Conservation (phyloP, 2,888 invertebrate species). For the Hyposoter didymator region DNA sequence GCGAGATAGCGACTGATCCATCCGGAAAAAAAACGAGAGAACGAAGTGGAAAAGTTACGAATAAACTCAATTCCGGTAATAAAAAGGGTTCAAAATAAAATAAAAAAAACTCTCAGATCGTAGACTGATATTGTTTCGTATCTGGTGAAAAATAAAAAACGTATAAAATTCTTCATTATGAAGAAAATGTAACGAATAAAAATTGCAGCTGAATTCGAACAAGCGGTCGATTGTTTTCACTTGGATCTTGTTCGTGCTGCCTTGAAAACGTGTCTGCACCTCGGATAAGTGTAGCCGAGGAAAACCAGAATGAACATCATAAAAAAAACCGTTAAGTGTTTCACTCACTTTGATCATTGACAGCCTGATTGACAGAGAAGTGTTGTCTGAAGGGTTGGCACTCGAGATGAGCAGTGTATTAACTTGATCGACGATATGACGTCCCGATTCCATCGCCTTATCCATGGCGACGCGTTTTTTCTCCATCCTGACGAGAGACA, state of each 20-base stretch:
- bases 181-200: not conserved
- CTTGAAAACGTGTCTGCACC: not conserved
- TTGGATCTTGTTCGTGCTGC: not conserved
- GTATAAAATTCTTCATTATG: not conserved
- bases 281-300: too few relatives aligned
- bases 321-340: not conserved
- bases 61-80: not conserved
- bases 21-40: too few relatives aligned
- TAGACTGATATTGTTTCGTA: not conserved
- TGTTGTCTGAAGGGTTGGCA: slow-evolving; percentile 88
- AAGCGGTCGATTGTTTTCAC: not conserved
- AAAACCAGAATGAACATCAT: not conserved
- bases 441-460: slow-evolving; percentile 77
- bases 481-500: slow-evolving; percentile 74
- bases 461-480: slow-evolving; percentile 73
- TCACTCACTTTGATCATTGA: slow-evolving; percentile 87
- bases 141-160: not conserved
- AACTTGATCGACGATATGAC: slow-evolving; percentile 82
- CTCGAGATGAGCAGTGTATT: slow-evolving; percentile 86
- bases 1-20: too few relatives aligned
- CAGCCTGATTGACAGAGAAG: slow-evolving; percentile 87
- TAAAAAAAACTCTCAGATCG: not conserved
- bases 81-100: not conserved
- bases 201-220: not conserved
- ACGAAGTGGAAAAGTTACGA: not conserved